Conservation (phyloP, 53 echinoderm and acorn worm genomes). For the Henricia sp. region DNA sequence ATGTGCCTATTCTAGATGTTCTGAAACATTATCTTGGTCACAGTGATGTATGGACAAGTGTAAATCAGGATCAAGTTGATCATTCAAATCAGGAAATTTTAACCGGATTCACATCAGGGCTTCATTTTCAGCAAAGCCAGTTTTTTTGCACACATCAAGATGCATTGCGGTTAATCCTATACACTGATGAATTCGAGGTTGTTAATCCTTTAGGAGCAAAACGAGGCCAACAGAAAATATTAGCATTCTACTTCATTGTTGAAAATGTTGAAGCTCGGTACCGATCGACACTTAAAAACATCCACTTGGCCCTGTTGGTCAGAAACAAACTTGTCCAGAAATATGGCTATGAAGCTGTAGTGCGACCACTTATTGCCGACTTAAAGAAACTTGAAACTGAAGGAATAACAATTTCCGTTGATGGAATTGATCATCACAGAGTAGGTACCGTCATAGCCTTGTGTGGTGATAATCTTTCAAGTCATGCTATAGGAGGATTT, state of each 20-base stretch:
- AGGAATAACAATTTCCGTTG: neutral
- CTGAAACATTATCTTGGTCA: conserved; percentile 24
- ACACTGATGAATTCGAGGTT: conserved; percentile 42
- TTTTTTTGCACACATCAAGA: conserved; percentile 18
- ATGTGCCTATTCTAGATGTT: conserved; percentile 30
- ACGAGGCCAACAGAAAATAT: neutral
- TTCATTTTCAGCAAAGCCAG: neutral
- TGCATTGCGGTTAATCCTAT: conserved; percentile 12
- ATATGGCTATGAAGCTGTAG: conserved; percentile 4
- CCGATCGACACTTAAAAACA: no score
- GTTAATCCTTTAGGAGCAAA: conserved; percentile 47
- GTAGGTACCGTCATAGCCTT: neutral
- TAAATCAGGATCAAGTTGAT: neutral
- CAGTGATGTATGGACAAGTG: conserved; percentile 37
- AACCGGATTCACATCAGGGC: neutral
- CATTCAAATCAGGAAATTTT: neutral
- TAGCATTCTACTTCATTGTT: conserved; percentile 13
- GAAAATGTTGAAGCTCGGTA: no score
- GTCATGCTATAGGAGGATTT: conserved; percentile 41
- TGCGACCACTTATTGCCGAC: conserved; percentile 2
- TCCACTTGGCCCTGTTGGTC: no score
- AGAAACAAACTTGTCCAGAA: conserved; percentile 13
- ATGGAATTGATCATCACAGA: conserved; percentile 27
- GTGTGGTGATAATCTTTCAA: conserved; percentile 28
- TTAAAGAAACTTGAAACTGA: conserved; percentile 6